Evolutionary conservation across 2,113 vertebrate genomes (phyloP).

Genomic region (Eulemur macaco): DNA sequence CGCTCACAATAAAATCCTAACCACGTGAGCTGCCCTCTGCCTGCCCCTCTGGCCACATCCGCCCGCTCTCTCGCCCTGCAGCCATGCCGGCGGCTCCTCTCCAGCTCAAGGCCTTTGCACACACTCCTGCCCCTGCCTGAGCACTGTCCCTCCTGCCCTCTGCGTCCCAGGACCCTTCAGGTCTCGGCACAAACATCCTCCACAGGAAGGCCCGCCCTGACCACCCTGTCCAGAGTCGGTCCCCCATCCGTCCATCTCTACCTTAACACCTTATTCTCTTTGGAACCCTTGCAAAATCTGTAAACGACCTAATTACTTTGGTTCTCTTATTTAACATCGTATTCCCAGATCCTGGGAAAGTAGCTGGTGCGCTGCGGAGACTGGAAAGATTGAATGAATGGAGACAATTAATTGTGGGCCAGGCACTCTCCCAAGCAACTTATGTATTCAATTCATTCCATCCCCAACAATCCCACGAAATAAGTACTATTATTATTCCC

Average conservation of each 20-base stretch:
- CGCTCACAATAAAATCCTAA: not conserved
- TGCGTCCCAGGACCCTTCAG: not conserved
- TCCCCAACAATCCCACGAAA: not conserved
- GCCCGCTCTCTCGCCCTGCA: rapidly evolving
- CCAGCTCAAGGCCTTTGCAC: not conserved
- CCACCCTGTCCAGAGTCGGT: not conserved
- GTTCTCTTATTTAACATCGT: not conserved
- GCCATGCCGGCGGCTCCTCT: not conserved
- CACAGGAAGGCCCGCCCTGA: not conserved
- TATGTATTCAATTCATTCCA: too few relatives aligned
- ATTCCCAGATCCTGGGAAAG: not conserved
- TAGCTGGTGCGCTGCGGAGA: not conserved
- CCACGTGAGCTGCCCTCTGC: not conserved
- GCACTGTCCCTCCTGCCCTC: not conserved
- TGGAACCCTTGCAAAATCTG: not conserved
- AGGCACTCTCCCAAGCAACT: not conserved
- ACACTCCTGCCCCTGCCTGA: not conserved
- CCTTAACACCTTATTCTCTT: not conserved
- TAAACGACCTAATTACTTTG: not conserved
- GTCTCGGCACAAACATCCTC: not conserved
- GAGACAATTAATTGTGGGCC: not conserved
- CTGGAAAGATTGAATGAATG: not conserved
- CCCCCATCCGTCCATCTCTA: not conserved
- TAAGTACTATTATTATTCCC: not conserved
- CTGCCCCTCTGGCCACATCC: not conserved